Evolutionary conservation across 2,113 vertebrate species (phyloP).

Genomic region (Tragulus kanchil): DNA sequence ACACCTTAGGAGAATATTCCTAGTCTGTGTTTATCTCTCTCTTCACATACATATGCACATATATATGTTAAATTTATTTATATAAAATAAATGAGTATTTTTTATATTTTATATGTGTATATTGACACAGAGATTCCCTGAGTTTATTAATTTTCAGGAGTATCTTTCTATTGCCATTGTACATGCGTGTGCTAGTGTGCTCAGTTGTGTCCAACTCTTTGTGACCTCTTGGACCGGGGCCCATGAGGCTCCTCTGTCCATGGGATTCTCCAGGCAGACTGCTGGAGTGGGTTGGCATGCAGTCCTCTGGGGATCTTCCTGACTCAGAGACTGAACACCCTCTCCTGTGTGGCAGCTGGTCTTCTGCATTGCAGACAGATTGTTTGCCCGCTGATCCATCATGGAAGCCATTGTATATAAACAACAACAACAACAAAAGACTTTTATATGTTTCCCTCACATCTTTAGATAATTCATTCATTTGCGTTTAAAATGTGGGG

Average conservation of each 20-base stretch:
- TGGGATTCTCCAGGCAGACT: too few species aligned
- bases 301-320: too few species aligned
- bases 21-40: background rate
- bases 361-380: too few species aligned
- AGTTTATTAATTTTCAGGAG: background rate
- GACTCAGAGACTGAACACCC: too few species aligned
- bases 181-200: background rate
- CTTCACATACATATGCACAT: background rate
- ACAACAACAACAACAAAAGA: background rate
- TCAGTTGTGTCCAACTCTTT: background rate
- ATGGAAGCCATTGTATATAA: background rate
- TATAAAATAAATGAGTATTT: background rate
- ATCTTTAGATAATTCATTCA: background rate
- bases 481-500: background rate
- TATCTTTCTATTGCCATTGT: background rate
- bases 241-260: too few species aligned
- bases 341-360: too few species aligned
- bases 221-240: too few species aligned
- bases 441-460: background rate
- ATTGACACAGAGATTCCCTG: background rate
- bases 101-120: background rate
- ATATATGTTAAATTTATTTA: background rate
- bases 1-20: background rate
- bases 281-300: too few species aligned
- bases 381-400: too few species aligned